Percentiles rank a stretch among this genome's conserved stretches.
Evolutionary conservation across 2,888 invertebrate species (phyloP).

Genomic region (Ceraclea dissimilis): DNA sequence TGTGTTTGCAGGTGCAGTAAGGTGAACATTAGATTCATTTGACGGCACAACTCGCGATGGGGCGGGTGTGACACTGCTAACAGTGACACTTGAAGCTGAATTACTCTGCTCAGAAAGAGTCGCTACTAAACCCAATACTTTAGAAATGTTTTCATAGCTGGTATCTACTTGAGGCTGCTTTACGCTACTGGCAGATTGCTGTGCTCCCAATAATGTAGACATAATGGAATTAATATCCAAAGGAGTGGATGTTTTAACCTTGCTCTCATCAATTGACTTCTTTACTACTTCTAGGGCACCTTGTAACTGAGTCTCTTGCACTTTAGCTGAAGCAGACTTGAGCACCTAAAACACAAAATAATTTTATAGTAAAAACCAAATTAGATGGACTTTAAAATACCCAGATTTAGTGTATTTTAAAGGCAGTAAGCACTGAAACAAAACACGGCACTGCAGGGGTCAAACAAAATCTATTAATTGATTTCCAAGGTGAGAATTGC

Average conservation of each 20-base stretch:
- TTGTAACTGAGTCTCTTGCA: slow-evolving; percentile 53
- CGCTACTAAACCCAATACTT: slow-evolving; percentile 13
- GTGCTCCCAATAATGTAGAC: slow-evolving; percentile 53
- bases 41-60: too few species aligned
- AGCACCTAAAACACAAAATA: slow-evolving; percentile 48
- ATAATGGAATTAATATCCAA: slow-evolving; percentile 36
- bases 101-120: neutral
- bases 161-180: neutral
- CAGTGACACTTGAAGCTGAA: neutral
- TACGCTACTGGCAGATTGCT: neutral
- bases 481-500: too few species aligned
- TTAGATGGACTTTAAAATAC: too few species aligned
- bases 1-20: too few species aligned
- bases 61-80: neutral
- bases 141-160: slow-evolving; percentile 6
- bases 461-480: too few species aligned
- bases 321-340: slow-evolving; percentile 66
- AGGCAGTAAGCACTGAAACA: too few species aligned
- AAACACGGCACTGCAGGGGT: too few species aligned
- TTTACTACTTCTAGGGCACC: slow-evolving; percentile 52
- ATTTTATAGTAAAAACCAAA: too few species aligned
- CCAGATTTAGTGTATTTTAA: too few species aligned
- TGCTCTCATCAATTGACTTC: slow-evolving; percentile 38
- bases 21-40: too few species aligned
- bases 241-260: slow-evolving; percentile 30